Base-by-base conservation (phyloP, 30 jellyfish, hydroid and myxozoan species). In the Pseudorhiza aurosa region DNA sequence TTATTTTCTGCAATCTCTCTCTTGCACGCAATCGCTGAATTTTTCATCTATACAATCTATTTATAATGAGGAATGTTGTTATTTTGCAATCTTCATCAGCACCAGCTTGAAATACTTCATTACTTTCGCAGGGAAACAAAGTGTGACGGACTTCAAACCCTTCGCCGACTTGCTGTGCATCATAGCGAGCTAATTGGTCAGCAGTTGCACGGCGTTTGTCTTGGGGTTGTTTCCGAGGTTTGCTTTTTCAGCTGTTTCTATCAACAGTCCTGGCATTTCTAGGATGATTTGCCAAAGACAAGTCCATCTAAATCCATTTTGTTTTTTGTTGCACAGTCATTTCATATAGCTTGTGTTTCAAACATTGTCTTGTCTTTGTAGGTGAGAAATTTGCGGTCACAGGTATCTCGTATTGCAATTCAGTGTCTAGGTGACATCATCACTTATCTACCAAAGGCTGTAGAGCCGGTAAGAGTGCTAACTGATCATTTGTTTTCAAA, bases 321-420 rank as follows among this genome's bases (percentile, higher is more conserved):
- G n/a, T n/a, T n/a, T n/a, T n/a, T n/a, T n/a, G n/a, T n/a, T n/a
- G n/a, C n/a, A n/a, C n/a, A n/a, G n/a, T n/a, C n/a, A n/a, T n/a
- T n/a, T n/a, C n/a, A n/a, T n/a, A n/a, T n/a, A n/a, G n/a, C n/a
- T n/a, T n/a, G n/a, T n/a, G n/a, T n/a, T n/a, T n/a, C n/a, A n/a
- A n/a, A n/a, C n/a, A n/a, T n/a, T n/a, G n/a, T n/a, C 24, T 53
- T 10, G 29, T 21, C 30, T 12, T 72, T 67, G 10, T 77, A 93
- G 97, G 99, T 87, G 5, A 85, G 85, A 74, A 93, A 93, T 82
- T 92, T 93, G 18, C 97, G 99, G 44, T 93, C 99, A 2, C 99
- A 93, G 59, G 97, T 93, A 14, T 58, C 99, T 30, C 91, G 99
- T 39, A 81, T 15, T 43, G 96, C 97, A 1, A 57, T 93, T 36